phyloP scores from a whole-genome alignment of 2,113 vertebrate genomes.

The Onychostruthus taczanowskii region DNA sequence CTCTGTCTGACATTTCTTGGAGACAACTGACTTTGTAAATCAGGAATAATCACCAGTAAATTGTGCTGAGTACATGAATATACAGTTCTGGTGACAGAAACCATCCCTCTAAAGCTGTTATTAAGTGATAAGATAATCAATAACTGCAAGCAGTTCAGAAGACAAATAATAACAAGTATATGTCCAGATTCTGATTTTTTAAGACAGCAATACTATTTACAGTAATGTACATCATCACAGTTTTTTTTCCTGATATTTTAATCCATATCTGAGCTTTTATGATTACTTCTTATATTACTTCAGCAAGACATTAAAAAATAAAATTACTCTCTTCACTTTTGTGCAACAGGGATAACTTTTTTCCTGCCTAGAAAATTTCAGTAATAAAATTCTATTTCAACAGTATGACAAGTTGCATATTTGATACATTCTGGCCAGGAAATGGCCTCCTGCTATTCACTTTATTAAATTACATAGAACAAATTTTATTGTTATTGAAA shows the following conservation, averaged over 20 bases:
- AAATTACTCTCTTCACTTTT: neutral
- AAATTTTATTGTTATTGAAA: neutral
- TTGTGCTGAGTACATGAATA: neutral
- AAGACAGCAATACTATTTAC: neutral
- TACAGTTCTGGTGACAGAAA: neutral
- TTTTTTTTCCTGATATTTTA: neutral
- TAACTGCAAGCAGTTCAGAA: neutral
- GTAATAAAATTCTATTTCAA: neutral
- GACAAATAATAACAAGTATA: neutral
- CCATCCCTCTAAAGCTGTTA: neutral
- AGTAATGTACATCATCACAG: neutral
- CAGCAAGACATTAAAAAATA: neutral
- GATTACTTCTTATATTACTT: neutral
- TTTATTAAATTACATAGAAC: neutral
- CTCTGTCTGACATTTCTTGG: neutral
- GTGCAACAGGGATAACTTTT: neutral
- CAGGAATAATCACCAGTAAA: neutral
- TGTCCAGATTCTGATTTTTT: neutral
- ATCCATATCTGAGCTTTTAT: neutral
- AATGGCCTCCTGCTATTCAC: neutral
- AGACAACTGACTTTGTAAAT: neutral
- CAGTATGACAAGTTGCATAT: neutral
- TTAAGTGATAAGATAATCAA: neutral
- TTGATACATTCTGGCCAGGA: neutral
- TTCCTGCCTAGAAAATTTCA: neutral